Percentiles rank a stretch among this genome's conserved stretches.
Conservation (phyloP, 2,113 vertebrate genomes). For the Heterotilapia buettikoferi region DNA sequence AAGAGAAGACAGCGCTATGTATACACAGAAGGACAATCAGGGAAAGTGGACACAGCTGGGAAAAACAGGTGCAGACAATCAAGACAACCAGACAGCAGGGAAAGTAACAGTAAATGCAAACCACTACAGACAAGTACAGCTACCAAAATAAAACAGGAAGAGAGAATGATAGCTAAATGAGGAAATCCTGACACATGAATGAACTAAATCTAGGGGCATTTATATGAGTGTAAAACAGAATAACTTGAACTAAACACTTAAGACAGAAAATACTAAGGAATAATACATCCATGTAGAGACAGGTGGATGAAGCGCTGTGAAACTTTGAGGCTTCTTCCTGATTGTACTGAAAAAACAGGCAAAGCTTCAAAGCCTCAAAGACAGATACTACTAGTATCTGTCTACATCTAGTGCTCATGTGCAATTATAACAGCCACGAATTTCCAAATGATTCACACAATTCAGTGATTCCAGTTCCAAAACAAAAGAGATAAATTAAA, state of each 20-base stretch:
- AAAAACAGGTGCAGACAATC: not conserved
- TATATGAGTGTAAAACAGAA: not conserved
- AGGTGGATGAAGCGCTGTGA: not conserved
- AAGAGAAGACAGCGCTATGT: not conserved
- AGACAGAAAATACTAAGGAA: not conserved
- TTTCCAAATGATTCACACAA: not conserved
- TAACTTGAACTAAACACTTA: not conserved
- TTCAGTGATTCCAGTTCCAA: not conserved
- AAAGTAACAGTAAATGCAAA: not conserved
- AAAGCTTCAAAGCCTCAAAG: not conserved
- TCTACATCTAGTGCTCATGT: not conserved
- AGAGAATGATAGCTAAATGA: not conserved
- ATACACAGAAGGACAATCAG: not conserved
- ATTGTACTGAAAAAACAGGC: not conserved
- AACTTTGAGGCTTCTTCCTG: not conserved
- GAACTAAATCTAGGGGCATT: not conserved
- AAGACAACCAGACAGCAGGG: not conserved
- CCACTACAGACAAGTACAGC: not conserved
- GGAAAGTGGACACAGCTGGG: not conserved
- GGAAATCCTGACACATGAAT: not conserved
- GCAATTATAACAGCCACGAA: not conserved
- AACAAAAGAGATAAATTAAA: not conserved
- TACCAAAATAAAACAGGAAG: not conserved
- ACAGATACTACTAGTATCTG: not conserved
- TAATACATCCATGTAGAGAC: not conserved